Base-by-base conservation (phyloP, 2,113 vertebrate genomes). In the Pterophyllum scalare region DNA sequence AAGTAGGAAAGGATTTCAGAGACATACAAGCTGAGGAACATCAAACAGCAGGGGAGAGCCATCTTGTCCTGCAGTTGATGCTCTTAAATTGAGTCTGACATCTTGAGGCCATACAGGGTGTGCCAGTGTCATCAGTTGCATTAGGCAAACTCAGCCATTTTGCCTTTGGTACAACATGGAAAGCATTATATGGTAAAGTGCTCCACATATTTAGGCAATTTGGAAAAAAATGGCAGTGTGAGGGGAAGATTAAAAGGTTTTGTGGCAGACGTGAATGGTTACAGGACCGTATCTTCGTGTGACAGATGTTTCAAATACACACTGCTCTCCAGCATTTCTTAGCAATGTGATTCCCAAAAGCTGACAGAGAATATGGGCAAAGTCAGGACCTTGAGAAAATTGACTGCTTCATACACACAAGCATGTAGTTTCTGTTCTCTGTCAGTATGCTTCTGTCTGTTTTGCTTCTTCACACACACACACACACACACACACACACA, bases 41-140 rank as follows among this genome's bases (percentile, higher is more conserved):
- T 89, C 85, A 86, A 88, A 93, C 70, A 7, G 83, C 67, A 79
- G 77, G 79, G 87, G 80, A 83, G 81, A 60, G 74, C 59, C 74
- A 86, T 91, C 87, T 82, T 87, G 60, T 87, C 52, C 82, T 54
- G 35, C 79, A 81, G 38, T 79, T 75, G 82, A 79, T 86, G 87
- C 79, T 88, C 84, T 89, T 87, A 88, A 92, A 94, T 93, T 85
- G 75, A 92, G 90, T 94, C 74, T 89, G 93, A 92, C 94, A 91
- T 92, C 79, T 88, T 65, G 38, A 74, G 70, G 77, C 76, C 72
- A 49, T 43, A 54, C 80, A 59, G 52, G 24, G 56, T 67, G 26
- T 24, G 74, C 17, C 28, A 58, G 79, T 67, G 80, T 88, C 84
- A 79, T 67, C 75, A 87, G 54, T 60, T 77, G 75, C 78, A 81